Evolutionary conservation across 2,888 invertebrate genomes (phyloP).

Genomic region (Dynastes maya): DNA sequence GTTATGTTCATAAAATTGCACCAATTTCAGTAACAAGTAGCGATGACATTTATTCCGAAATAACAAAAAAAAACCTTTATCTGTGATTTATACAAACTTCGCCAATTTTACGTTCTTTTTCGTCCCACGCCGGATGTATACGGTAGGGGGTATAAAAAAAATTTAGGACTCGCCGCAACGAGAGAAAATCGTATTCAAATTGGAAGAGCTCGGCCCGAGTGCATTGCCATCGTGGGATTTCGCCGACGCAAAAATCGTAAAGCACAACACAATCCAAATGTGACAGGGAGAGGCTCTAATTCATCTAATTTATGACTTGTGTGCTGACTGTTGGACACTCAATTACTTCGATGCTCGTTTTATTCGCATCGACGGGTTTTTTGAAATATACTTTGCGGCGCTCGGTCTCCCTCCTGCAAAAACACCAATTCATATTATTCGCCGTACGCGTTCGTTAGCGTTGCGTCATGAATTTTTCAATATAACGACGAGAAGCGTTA

Average conservation of each 20-base stretch:
- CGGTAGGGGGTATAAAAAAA: not conserved
- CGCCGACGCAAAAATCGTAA: conserved; percentile 35
- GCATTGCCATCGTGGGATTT: conserved; percentile 27
- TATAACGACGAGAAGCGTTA: conserved; percentile 12
- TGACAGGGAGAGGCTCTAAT: conserved; percentile 28
- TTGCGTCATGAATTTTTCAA: conserved; percentile 25
- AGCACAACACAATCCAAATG: conserved; percentile 33
- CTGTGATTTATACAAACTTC: not conserved
- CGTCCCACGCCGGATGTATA: not conserved
- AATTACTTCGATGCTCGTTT: conserved; percentile 36
- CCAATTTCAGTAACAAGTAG: not conserved
- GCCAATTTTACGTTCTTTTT: conserved; percentile 2
- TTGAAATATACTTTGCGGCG: conserved; percentile 12
- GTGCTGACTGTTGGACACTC: conserved; percentile 38
- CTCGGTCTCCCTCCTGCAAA: not conserved
- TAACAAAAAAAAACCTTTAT: too few relatives aligned
- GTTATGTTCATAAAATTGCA: too few relatives aligned
- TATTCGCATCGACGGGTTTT: conserved; percentile 33
- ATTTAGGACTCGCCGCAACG: conserved; percentile 2
- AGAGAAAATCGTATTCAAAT: conserved; percentile 36
- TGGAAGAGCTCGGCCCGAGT: conserved; percentile 15
- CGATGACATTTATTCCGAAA: not conserved
- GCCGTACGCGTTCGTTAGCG: not conserved
- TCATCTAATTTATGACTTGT: conserved; percentile 46
- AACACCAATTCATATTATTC: conserved; percentile 7